phyloP scores from a whole-genome alignment of 2,888 invertebrate species.

The Cerceris rybyensis region DNA sequence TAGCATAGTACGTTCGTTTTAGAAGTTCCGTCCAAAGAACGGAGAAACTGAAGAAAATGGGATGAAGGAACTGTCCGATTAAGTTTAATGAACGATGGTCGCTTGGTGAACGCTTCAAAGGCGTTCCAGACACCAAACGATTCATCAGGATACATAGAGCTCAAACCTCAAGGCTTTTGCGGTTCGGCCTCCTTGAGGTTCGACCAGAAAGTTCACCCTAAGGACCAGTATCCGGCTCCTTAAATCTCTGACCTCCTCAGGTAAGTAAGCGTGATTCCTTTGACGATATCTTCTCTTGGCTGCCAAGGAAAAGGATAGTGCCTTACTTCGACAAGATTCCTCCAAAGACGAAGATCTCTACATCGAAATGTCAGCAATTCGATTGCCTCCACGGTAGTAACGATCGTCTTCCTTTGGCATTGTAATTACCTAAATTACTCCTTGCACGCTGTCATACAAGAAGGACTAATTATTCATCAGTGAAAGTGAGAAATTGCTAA shows the following conservation, averaged over 20 bases:
- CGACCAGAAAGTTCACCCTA: constrained; percentile 76
- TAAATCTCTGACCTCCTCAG: constrained; percentile 77
- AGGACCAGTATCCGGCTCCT: constrained; percentile 74
- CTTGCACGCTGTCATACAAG: background rate
- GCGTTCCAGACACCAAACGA: constrained; percentile 68
- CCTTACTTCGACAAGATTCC: constrained; percentile 30
- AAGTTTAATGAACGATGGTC: constrained; percentile 74
- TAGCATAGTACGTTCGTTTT: constrained; percentile 18
- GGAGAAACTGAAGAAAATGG: constrained; percentile 38
- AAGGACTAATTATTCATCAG: no score
- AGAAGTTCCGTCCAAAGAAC: constrained; percentile 20
- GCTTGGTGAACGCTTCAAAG: constrained; percentile 74
- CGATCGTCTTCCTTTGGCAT: constrained; percentile 26
- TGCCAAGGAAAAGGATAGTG: constrained; percentile 55
- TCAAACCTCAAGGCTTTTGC: constrained; percentile 70
- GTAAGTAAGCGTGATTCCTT: constrained; percentile 70
- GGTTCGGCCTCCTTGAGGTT: constrained; percentile 70
- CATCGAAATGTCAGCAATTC: constrained; percentile 44
- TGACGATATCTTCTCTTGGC: constrained; percentile 59
- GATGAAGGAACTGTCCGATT: constrained; percentile 67
- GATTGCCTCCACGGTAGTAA: constrained; percentile 22
- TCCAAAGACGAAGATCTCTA: constrained; percentile 38
- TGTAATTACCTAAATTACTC: constrained; percentile 45
- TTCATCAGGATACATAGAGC: constrained; percentile 73
- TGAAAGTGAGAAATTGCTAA: no score